Base-by-base conservation (phyloP, 2,797 vertebrate genomes). In the Pipistrellus pygmaeus region DNA sequence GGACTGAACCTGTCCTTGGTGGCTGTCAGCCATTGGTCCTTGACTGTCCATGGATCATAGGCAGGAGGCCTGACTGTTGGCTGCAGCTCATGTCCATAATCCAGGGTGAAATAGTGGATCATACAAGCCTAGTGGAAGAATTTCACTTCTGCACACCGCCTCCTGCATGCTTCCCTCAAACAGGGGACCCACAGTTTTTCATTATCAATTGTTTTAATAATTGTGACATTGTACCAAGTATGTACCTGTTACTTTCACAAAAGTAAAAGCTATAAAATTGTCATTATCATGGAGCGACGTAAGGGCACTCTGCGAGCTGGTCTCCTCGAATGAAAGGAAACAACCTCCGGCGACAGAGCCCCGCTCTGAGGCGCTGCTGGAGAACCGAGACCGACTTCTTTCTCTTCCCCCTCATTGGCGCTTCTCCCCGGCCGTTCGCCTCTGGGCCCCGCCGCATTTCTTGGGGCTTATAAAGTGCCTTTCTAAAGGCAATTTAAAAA, bases 251-350 rank as follows among this genome's bases (percentile, higher is more conserved):
- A 76, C 25, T 84, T 75, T 46, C 38, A 66, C 38, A 20, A 81
- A 91, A 72, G 32, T 64, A 11, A 86, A 90, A 86, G 32, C 32
- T 41, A 17, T 81, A 78, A 71, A 53, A 69, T 32, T 80, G 38
- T 38, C 38, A 38, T 38, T 38, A 38, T 38, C 38, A 38, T 38
- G 95, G 96, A 95, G 97, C 87, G 95, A 97, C 97, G 97, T 97
- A 93, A 96, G 97, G 97, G 97, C 87, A 96, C 96, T 97, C 94
- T 12, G 97, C 93, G 96, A 97, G 97, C 97, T 97, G 87, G 96
- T 98, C 96, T 97, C 97, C 97, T 98, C 98, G 98, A 98, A 98
- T 98, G 98, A 98, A 98, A 98, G 98, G 98, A 98, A 97, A 97
- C 98, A 97, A 97, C 97, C 98, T 95, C 93, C 82, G 82, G 96